Evolutionary conservation across 2,888 invertebrate species (phyloP), one percentile per base, ranked within the genome.

Genomic region (Ormia ochracea): DNA sequence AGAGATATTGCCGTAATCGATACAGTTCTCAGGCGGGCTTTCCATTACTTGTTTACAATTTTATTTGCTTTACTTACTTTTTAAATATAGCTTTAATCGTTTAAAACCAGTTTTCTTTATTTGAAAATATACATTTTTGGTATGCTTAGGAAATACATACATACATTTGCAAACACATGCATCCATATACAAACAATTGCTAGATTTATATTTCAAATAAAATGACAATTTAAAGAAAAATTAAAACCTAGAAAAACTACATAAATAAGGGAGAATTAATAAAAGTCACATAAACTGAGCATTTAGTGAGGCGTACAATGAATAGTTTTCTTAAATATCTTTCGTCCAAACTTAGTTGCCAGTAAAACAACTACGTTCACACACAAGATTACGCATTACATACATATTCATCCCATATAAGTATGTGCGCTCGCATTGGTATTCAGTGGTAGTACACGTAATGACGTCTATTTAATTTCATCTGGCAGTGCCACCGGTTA

Each of bases 281-380:
- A 72, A 69, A 61, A 33, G 28, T 72, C 61, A 48, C 48, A 69
- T 31, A 76, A 43, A 56, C 41, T 12, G 17, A 45, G 12, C 14
- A 38, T 36, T 5, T 38, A 41, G 33, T 23, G 50, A 76, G 31
- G 38, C 63, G 45, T 1, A 23, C 31, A 28, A 21, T 26, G 56
- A 69, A 76, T 63, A 70, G 38, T 56, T 76, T 76, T 76, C 63
- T 54, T 76, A 70, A 76, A 76, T 70, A 69, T 76, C 76, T n/a
- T n/a, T 76, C 69, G 63, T 69, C 76, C 63, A 76, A 63, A 76
- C 69, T 69, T 76, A 63, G 69, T 76, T 56, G 45, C 69, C 48
- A 61, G 38, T n/a, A n/a, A 41, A 54, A 36, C 52, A 52, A 26
- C 23, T 52, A 52, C 50, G 68, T 43, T 50, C 28, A 52, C 75